Evolutionary conservation across 2,113 vertebrate genomes (phyloP), one percentile per base, ranked within the genome.

Genomic region (Talpa occidentalis): DNA sequence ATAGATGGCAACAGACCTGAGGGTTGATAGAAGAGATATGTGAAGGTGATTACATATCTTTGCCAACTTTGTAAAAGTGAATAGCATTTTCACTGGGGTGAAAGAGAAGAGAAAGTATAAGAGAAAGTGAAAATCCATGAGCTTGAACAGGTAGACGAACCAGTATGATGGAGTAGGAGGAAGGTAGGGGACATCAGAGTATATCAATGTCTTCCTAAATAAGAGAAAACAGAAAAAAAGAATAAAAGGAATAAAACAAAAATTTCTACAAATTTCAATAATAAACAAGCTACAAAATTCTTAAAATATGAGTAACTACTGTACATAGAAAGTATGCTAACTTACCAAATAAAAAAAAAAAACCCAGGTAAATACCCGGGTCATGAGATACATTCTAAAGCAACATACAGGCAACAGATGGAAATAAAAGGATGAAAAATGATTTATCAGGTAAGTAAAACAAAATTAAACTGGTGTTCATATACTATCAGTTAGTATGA

Each of bases 21-120:
- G 47, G 66, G 42, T 24, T 59, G 16, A 37, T 28, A 1, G 7
- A 76, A 96, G 32, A 79, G 6, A 87, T n/a, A 56, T 19, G 26
- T 88, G 32, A 86, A 81, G 2, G 32, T 82, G 35, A 52, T 62
- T 30, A 89, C 81, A 56, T 54, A 64, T 17, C 19, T 85, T 84
- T 73, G 32, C 70, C 59, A 94, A 89, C 2, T 78, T 73, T 90
- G 19, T 44, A n/a, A 54, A 54, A 52, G 49, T 19, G 15, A 1
- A 66, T 54, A 12, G 40, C 62, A 81, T 95, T n/a, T n/a, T n/a
- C n/a, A 44, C 17, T 85, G 26, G 87, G 9, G 30, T 22, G n/a
- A 88, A 85, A 81, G 3, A 30, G 87, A 70, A 88, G 26, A 82
- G n/a, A 91, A 66, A 87, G 30, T 35, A 64, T 73, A 92, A 83